Base-by-base conservation (phyloP, 2,888 invertebrate genomes). In the Ctenicera cuprea region DNA sequence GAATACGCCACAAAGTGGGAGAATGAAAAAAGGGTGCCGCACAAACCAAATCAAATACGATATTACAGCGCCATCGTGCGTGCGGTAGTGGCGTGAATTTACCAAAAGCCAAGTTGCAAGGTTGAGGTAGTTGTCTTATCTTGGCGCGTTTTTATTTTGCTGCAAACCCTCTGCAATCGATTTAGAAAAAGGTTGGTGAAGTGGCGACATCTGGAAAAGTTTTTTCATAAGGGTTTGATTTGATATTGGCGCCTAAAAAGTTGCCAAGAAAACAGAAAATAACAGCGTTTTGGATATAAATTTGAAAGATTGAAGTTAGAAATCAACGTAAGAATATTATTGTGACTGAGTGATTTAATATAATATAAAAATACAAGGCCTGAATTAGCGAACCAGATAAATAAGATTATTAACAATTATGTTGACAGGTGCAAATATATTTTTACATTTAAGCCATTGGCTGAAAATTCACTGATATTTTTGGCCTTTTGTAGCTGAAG, bases 1-100 rank as follows among this genome's bases (percentile, higher is more conserved):
- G 79, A 79, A 79, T 75, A 75, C 63, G 16, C 11, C 63, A 16
- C n/a, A 33, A 64, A 54, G 73, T 76, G 75, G 77, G 76, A 76
- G 63, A 70, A 16, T 57, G 59, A 14, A 43, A 76, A 71, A 75
- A 57, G 64, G 41, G 20, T 37, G 63, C 64, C 71, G 22, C 71
- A 57, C 41, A 11, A 30, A 62, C 33, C 20, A 20, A 43, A 5
- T 33, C 16, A 11, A 11, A 68, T 20, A n/a, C n/a, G 16, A 30
- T 11, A 16, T 12, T 43, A 30, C 41, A 67, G 67, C 75, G 75
- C 75, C 75, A 66, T 61, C 68, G n/a, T 0, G 67, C 14, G 73
- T 22, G 7, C 14, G 22, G 57, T 73, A 73, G 75, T 33, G 12
- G 12, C 22, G 54, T 62, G 18, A 43, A 45, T 30, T n/a, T 37